Conservation (phyloP, 2,888 invertebrate species). For the Phortica okadai region DNA sequence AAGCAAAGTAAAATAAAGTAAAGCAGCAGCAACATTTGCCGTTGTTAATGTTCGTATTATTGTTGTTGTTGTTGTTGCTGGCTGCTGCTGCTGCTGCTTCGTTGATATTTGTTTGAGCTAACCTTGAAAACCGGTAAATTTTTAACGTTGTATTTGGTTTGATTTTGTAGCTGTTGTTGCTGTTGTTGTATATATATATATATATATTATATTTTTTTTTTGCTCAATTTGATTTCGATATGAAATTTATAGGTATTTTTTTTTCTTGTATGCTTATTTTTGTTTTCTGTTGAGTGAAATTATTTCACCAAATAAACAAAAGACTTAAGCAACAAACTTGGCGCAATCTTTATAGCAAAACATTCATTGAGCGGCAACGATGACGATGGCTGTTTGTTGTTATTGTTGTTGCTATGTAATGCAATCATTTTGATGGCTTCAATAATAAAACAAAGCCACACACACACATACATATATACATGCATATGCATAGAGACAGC, state of each 20-base stretch:
- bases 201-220: background rate
- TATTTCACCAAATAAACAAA: slow-evolving; percentile 26
- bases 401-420: background rate
- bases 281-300: slow-evolving; percentile 10
- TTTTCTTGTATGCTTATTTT: background rate
- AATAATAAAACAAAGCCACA: background rate
- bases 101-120: slow-evolving; percentile 50
- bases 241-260: slow-evolving; percentile 15
- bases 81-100: slow-evolving; percentile 3
- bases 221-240: slow-evolving; percentile 16
- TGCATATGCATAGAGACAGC: background rate
- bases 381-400: background rate
- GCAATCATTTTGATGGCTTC: background rate
- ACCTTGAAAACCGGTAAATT: slow-evolving; percentile 66
- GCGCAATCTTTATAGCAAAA: background rate
- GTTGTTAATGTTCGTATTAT: background rate
- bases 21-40: slow-evolving; percentile 5
- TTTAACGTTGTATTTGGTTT: slow-evolving; percentile 26
- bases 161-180: background rate
- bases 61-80: background rate
- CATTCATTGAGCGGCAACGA: background rate
- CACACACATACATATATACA: background rate
- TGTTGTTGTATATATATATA: too few relatives aligned
- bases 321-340: slow-evolving; percentile 30
- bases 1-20: background rate